These are phyloP conservation scores for Pseudopleuronectes americanus DNA, from an alignment of 2,797 vertebrate genomes.

Conservation along the genomic window DNA sequence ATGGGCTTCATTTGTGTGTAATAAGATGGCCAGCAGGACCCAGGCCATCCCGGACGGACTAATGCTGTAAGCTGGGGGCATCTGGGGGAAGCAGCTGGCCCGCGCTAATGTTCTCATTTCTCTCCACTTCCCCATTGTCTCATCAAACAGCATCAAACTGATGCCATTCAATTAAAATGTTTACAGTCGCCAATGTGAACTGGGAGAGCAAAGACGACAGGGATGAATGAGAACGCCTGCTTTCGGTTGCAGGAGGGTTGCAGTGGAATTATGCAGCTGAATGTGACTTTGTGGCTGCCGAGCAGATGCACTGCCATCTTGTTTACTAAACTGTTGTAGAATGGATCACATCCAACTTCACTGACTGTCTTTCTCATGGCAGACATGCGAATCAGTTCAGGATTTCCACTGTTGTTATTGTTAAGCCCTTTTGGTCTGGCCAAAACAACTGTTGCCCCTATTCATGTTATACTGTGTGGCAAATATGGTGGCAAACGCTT, in stretches of 20 bases:
- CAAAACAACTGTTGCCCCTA: too few relatives aligned
- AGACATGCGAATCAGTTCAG: conserved; percentile 25
- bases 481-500: too few relatives aligned
- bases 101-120: conserved; percentile 58
- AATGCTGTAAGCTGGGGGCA: conserved; percentile 38
- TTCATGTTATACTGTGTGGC: too few relatives aligned
- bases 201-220: background rate
- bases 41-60: conserved; percentile 30
- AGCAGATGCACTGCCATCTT: conserved; percentile 63
- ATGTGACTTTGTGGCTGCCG: conserved; percentile 31
- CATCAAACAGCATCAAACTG: conserved; percentile 58
- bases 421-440: background rate
- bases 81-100: conserved; percentile 60
- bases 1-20: conserved; percentile 25
- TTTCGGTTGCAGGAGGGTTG: conserved; percentile 13
- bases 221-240: background rate
- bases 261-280: conserved; percentile 42
- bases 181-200: conserved; percentile 16
- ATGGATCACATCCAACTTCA: conserved; percentile 41
- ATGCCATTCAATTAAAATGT: conserved; percentile 55
- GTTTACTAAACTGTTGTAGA: conserved; percentile 35
- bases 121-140: conserved; percentile 53
- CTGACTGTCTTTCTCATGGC: background rate
- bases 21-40: conserved; percentile 48
- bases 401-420: conserved; percentile 18